These are phyloP conservation scores for Melopsittacus undulatus DNA, from an alignment of 2,797 vertebrate genomes.

Conservation along the genomic window DNA sequence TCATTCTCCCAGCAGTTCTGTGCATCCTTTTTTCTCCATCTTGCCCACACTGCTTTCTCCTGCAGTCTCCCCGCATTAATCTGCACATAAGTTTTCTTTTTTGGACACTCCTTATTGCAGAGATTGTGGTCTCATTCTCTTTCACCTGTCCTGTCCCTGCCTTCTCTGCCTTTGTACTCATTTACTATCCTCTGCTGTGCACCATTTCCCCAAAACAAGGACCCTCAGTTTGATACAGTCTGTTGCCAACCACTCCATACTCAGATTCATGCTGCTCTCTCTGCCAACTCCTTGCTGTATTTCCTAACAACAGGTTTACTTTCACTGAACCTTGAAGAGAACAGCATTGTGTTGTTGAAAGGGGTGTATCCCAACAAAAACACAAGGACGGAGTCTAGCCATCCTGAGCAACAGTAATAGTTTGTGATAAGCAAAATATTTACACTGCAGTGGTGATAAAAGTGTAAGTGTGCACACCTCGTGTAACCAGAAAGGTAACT, in stretches of 20 bases:
- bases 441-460: background rate
- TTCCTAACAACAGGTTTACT: background rate
- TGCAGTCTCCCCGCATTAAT: background rate
- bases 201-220: accelerated
- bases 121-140: background rate
- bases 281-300: accelerated
- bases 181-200: background rate
- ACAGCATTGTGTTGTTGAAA: accelerated
- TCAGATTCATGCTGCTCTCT: background rate
- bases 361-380: background rate
- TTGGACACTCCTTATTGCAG: background rate
- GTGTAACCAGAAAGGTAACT: background rate
- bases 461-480: background rate
- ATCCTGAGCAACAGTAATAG: background rate
- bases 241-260: background rate
- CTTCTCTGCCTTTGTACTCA: background rate
- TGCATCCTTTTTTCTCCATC: background rate
- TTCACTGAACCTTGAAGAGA: background rate
- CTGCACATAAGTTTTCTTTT: background rate
- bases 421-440: background rate
- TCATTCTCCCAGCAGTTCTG: background rate
- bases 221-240: background rate
- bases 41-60: background rate
- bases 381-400: background rate
- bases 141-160: background rate